Evolutionary conservation across 2,797 vertebrate genomes (phyloP), one percentile per base, ranked within the genome.

Genomic region (Myioborus miniatus): DNA sequence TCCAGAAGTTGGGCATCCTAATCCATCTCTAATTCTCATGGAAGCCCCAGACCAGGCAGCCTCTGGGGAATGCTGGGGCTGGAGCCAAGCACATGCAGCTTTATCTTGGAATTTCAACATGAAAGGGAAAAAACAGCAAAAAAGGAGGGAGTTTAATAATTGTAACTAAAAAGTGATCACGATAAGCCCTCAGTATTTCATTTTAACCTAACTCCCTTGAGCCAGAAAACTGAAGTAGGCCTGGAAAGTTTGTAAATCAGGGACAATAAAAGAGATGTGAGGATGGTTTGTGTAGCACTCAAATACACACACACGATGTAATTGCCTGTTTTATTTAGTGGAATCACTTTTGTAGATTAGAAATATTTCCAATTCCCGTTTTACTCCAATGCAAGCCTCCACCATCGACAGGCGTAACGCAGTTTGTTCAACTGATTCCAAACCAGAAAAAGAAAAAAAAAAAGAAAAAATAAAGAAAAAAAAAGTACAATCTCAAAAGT

Each of bases 241-340:
- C 67, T 53, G 67, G 4, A n/a, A 59, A 62, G 37, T 70, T 43
- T 72, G 55, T 70, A 90, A 63, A 88, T 52, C 30, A 76, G 65
- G 44, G 80, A 34, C 55, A 68, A 11, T 6, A 62, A 50, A 49
- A 15, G 36, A 83, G 59, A 60, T 18, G 56, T 22, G 62, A 44
- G 58, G 69, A 72, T 0, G 1, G 65, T 93, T 86, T 60, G 55
- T 41, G 89, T 70, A 82, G 79, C 86, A 97, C 86, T 90, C 96
- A 96, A 96, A 96, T 91, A 97, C 94, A 97, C 97, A 96, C 92
- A 92, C 47, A 80, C 7, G 26, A 98, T 98, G 97, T 98, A 98
- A 98, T 98, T 98, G 98, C 98, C 98, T 98, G 98, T 98, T 99
- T 98, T 98, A 98, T 99, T 99, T 98, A 98, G 98, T 98, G 98